Base-by-base conservation (phyloP, 2,888 invertebrate species). In the Polydrusus tereticollis region DNA sequence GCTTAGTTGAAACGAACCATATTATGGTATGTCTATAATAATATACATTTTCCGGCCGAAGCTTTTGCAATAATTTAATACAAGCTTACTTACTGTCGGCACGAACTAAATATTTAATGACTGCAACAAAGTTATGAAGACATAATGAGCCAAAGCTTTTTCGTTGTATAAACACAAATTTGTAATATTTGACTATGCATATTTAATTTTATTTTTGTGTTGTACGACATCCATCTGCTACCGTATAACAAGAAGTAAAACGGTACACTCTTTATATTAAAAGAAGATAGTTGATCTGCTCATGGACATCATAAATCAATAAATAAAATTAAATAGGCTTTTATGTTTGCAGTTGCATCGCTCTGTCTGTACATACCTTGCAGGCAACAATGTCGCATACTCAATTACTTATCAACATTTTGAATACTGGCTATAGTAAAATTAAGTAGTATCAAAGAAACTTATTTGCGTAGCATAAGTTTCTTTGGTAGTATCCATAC, bases 61-160 rank as follows among this genome's bases (percentile, higher is more conserved):
- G 43, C 8, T 59, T 21, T 43, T 43, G 59, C 6, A 59, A 59
- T 59, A 43, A 59, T 59, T 59, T 59, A 10, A 59, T 26, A 43
- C 59, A 43, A 59, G 59, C 43, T 59, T 59, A 59, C 41, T 26
- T 23, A 43, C 41, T 43, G 43, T 59, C 43, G n/a, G 14, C 59
- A 59, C 12, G 14, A 41, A 43, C 23, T 16, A 41, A 23, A 59
- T 59, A 59, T 43, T n/a, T 59, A 59, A 59, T 41, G 41, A 38
- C 8, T 20, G 14, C 41, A 41, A 41, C 38, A 38, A 14, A 8
- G 59, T 20, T 58, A 38, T 38, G 7, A 14, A 7, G 23, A 59
- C 8, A 14, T 43, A 20, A 26, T 43, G 59, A 43, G 41, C 59
- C 43, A 59, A 59, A 38, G 7, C 16, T 26, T 38, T 59, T 43